A percentile compares a stretch with the other conserved stretches of the same genome.
These are phyloP conservation scores for Petrosia ficiformis DNA, from an alignment of 37 sponge, comb jelly and placozoan genomes.

Conservation along the genomic window DNA sequence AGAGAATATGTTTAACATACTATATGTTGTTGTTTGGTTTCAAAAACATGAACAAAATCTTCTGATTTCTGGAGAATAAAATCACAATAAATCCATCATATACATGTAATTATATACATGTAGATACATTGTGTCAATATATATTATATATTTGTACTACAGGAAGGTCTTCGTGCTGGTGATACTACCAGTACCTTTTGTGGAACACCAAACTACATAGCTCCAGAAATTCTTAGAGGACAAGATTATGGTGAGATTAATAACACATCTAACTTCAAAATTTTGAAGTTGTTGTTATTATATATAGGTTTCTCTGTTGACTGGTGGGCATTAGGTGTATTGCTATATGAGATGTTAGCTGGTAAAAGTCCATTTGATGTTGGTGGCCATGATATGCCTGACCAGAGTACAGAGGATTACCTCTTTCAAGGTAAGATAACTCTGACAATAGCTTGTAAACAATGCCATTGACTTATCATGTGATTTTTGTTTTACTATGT, in stretches of 20 bases:
- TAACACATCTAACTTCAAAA: too few species aligned
- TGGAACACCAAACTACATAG: conserved; percentile 98
- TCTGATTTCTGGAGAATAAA: too few species aligned
- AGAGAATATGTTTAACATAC: too few species aligned
- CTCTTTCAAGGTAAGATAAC: conserved; percentile 83
- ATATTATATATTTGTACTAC: background rate
- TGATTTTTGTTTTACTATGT: too few species aligned
- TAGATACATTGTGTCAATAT: background rate
- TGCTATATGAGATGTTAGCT: conserved; percentile 97
- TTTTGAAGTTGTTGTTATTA: background rate
- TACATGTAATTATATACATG: too few species aligned
- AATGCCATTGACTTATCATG: too few species aligned
- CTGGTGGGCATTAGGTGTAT: conserved; percentile 98
- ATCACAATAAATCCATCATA: too few species aligned
- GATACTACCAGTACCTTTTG: conserved; percentile 98
- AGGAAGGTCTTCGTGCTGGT: conserved; percentile 81
- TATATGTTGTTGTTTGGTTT: too few species aligned
- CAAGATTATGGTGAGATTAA: conserved; percentile 80
- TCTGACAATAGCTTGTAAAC: background rate
- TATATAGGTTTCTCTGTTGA: conserved; percentile 87
- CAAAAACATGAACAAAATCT: too few species aligned
- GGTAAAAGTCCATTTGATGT: conserved; percentile 96
- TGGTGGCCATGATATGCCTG: conserved; percentile 81
- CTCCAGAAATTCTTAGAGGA: conserved; percentile 93
- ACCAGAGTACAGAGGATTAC: conserved; percentile 94